Evolutionary conservation across 2,888 invertebrate species (phyloP), one percentile per base, ranked within the genome.

Genomic region (Papilio elwesi): DNA sequence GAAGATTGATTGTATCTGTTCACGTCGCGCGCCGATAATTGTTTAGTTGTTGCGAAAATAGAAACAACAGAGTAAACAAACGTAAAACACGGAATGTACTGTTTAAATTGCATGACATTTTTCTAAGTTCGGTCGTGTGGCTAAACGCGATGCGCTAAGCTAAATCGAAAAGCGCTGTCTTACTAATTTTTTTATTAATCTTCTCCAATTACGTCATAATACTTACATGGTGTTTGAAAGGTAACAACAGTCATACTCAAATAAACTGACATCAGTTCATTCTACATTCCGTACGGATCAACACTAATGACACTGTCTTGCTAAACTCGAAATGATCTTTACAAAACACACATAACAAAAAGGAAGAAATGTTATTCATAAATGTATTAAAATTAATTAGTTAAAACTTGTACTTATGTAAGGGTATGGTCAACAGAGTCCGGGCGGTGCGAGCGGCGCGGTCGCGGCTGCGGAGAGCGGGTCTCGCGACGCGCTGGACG

Each of bases 391-490:
- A 26, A 26, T 26, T 2, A 26, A 4, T 26, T 26, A 26, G 26
- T n/a, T n/a, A n/a, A n/a, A n/a, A n/a, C n/a, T n/a, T n/a, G n/a
- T 26, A 26, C 26, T 26, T 26, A 26, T 26, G 26, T 26, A 2
- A 52, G 59, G 48, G 38, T 26, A 38, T 38, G 81, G 76, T 84
- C 80, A n/a, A 9, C 91, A 96, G 96, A 96, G 96, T 90, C 96
- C 96, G 81, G 93, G 93, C 78, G 92, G 91, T 68, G 90, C 91
- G 73, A 92, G 87, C 82, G 92, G 91, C 68, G 83, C 91, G 26
- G 96, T 95, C 77, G 93, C 87, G 12, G 93, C 95, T 76, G 95
- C 95, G 59, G 95, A 95, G 77, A 93, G 88, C 15, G 94, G 95
- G 75, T 93, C 94, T 11, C 84, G 93, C 26, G 95, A 95, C 81